Conservation (phyloP, 2,797 vertebrate genomes). For the Cuculus canorus region DNA sequence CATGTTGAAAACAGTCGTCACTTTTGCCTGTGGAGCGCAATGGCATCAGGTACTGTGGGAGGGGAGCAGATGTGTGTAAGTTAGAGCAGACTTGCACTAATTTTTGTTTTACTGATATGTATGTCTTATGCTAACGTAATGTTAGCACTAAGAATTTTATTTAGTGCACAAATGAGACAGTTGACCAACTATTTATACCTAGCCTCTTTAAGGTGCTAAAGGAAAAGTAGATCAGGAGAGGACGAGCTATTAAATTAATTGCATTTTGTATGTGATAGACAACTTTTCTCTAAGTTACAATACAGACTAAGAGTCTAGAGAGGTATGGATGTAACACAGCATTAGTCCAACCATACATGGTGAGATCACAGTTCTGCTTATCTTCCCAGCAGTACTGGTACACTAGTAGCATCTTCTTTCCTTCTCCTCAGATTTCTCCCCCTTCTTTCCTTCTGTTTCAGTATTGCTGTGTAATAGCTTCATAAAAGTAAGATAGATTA, state of each 20-base stretch:
- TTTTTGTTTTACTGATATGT: not conserved
- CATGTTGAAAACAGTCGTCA: not conserved
- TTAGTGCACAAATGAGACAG: not conserved
- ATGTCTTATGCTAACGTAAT: not conserved
- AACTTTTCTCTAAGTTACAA: not conserved
- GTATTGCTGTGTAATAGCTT: conserved; percentile 47
- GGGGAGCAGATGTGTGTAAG: not conserved
- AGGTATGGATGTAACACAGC: not conserved
- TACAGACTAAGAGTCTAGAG: not conserved
- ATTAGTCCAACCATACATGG: not conserved
- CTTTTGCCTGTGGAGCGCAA: not conserved
- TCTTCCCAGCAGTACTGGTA: not conserved
- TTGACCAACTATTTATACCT: not conserved
- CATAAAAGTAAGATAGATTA: conserved; percentile 10
- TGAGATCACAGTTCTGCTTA: not conserved
- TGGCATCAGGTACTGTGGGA: not conserved
- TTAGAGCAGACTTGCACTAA: not conserved
- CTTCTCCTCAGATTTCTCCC: conserved; percentile 15
- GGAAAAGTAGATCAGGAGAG: not conserved
- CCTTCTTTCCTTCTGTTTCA: not conserved
- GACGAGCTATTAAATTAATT: not conserved
- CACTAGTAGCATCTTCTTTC: not conserved
- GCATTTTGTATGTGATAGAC: not conserved
- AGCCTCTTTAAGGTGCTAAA: not conserved
- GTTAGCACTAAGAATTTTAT: not conserved